Evolutionary conservation across 2,888 invertebrate genomes (phyloP).

Genomic region (Leptothorax acervorum): DNA sequence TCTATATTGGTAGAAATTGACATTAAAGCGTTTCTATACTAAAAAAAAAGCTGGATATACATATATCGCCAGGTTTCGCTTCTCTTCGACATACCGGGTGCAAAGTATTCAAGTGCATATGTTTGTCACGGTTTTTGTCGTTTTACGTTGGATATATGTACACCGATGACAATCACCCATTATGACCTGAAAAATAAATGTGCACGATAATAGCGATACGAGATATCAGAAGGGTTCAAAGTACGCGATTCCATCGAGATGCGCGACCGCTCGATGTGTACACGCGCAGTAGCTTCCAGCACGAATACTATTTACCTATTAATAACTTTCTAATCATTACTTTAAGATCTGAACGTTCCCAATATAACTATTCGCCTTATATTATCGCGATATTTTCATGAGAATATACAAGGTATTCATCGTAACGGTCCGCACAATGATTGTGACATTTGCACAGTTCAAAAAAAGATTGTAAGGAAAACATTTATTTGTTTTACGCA

Average conservation of each 20-base stretch:
- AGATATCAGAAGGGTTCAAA: neutral
- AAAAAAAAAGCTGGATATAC: neutral
- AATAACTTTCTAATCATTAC: neutral
- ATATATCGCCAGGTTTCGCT: neutral
- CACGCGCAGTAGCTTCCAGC: neutral
- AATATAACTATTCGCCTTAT: neutral
- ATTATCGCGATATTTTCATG: neutral
- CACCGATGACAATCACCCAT: neutral
- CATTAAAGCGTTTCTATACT: neutral
- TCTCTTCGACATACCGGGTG: neutral
- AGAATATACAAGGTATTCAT: neutral
- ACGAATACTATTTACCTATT: neutral
- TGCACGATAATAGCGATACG: neutral
- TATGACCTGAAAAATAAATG: neutral
- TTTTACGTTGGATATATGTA: neutral
- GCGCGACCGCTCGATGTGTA: too few relatives aligned
- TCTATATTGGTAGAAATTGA: neutral
- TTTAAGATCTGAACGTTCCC: neutral
- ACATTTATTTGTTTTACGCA: neutral
- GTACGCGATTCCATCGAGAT: neutral
- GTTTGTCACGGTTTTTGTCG: neutral
- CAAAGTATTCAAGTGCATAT: neutral
- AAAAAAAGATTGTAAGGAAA: neutral
- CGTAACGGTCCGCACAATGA: neutral
- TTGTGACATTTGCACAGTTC: neutral